These are phyloP conservation scores for Cnemophilus loriae DNA, from an alignment of 2,113 vertebrate genomes.

Conservation along the genomic window DNA sequence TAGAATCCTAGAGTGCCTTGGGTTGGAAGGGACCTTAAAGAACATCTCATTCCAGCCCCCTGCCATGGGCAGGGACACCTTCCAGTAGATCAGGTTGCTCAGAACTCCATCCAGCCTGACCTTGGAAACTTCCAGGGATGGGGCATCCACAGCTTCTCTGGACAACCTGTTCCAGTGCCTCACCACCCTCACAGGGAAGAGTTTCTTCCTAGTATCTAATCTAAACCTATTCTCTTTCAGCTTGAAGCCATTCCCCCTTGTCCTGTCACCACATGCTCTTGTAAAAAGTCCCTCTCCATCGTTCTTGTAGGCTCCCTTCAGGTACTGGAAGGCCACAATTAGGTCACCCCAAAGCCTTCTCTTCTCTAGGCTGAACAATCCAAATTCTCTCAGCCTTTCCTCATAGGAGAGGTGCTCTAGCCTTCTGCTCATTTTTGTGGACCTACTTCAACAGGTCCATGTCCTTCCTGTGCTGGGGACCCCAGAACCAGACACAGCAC, in stretches of 20 bases:
- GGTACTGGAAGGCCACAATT: neutral
- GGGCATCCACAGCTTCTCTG: neutral
- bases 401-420: neutral
- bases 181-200: neutral
- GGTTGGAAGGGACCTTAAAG: neutral
- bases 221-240: neutral
- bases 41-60: neutral
- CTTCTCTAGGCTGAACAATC: neutral
- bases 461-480: neutral
- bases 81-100: neutral
- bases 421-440: neutral
- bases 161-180: neutral
- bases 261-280: neutral
- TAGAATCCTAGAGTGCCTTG: neutral
- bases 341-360: neutral
- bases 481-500: neutral
- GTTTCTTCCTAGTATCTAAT: neutral
- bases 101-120: neutral
- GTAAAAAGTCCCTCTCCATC: neutral
- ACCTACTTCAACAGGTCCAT: neutral
- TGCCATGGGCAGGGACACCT: neutral
- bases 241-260: neutral
- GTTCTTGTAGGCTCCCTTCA: neutral
- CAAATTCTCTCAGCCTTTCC: neutral
- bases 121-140: neutral